phyloP scores from a whole-genome alignment of 2,113 vertebrate genomes.

The Microtus ochrogaster region DNA sequence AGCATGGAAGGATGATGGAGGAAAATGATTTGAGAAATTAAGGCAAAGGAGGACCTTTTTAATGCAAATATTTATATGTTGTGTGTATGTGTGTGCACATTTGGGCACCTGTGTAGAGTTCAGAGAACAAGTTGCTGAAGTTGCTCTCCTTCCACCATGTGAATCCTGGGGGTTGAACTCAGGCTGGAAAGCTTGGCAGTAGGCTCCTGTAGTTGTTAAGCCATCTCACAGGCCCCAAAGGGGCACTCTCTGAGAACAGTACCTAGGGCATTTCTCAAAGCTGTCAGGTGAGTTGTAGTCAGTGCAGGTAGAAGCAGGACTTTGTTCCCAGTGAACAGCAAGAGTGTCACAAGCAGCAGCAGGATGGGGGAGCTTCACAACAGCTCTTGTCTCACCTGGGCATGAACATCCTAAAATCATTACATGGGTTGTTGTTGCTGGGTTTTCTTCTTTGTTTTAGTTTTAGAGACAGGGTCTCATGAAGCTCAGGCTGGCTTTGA shows the following conservation, averaged over 20 bases:
- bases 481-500: background rate
- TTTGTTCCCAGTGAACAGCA: background rate
- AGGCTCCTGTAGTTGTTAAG: background rate
- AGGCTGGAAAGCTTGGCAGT: background rate
- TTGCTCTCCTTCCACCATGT: background rate
- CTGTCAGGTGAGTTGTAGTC: background rate
- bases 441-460: background rate
- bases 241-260: background rate
- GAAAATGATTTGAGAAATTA: slow-evolving; percentile 10
- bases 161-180: background rate
- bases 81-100: background rate
- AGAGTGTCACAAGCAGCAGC: slow-evolving; percentile 22
- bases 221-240: background rate
- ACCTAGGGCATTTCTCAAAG: background rate
- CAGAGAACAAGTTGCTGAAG: background rate
- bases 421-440: background rate
- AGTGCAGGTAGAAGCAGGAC: background rate
- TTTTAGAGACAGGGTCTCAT: background rate
- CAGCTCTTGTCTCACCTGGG: background rate
- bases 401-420: background rate
- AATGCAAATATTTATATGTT: background rate
- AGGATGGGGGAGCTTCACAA: background rate
- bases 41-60: background rate
- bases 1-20: background rate
- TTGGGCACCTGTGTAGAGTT: background rate